Evolutionary conservation across 2,113 vertebrate species (phyloP), one percentile per base, ranked within the genome.

Genomic region (Apteryx mantelli): DNA sequence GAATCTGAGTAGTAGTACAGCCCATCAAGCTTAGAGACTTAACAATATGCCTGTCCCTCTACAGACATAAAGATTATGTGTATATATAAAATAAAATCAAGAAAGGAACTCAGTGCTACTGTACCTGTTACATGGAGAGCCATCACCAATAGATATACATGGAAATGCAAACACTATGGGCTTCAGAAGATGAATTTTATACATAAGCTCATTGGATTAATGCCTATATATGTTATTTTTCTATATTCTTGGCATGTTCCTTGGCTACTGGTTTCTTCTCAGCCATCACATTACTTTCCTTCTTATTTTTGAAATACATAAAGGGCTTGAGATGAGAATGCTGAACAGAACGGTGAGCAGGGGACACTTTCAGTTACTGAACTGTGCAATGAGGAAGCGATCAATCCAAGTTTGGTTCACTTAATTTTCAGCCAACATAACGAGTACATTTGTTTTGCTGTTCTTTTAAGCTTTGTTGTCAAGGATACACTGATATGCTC

Each of bases 391-490:
- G 42, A 64, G 65, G 70, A 91, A 53, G 68, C 20, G 66, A 89
- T 65, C 70, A 78, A 75, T 68, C 69, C 28, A 8, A 56, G 46
- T 46, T 71, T 68, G 66, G 52, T 28, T 56, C 71, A 36, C 80
- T 74, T 61, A 63, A 82, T 85, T 88, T 84, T 80, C 61, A 87
- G 66, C 28, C 73, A 71, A 12, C 58, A 48, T 17, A 74, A 86
- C 4, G 16, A 82, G 79, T 58, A 14, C 46, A 25, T 70, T 94
- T 28, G n/a, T 74, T 95, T 40, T 55, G 38, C 82, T 78, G 58
- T 69, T 89, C 82, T 69, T 86, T 55, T 58, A 79, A 86, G 48
- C 36, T 13, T 36, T 79, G 53, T 80, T 93, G 92, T 80, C 96
- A 92, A 91, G 91, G 94, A 70, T 87, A 87, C 70, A 61, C 42